Conservation (phyloP, 2,888 invertebrate species). For the Argyra leucocephala region DNA sequence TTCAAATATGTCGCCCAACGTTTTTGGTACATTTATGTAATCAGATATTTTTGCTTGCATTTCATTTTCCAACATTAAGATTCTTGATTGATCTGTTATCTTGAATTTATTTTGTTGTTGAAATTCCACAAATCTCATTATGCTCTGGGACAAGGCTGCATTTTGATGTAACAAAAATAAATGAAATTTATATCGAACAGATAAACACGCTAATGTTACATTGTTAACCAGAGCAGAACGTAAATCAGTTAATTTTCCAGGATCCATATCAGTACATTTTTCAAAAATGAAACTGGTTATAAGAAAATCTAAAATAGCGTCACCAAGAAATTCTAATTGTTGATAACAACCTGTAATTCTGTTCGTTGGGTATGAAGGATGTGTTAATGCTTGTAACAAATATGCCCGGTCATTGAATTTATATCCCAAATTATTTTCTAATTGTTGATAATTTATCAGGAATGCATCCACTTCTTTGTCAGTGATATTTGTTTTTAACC, state of each 20-base stretch:
- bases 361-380: conserved; percentile 78
- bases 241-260: conserved; percentile 85
- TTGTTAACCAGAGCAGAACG: conserved; percentile 95
- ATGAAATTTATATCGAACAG: conserved; percentile 77
- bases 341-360: conserved; percentile 80
- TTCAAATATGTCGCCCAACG: conserved; percentile 89
- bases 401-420: conserved; percentile 70
- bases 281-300: conserved; percentile 83
- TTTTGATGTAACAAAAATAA: conserved; percentile 55
- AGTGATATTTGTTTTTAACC: conserved; percentile 37
- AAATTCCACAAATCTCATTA: conserved; percentile 41
- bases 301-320: conserved; percentile 82
- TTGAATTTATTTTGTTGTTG: conserved; percentile 35
- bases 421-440: conserved; percentile 61
- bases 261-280: conserved; percentile 55
- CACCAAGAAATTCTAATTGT: conserved; percentile 83
- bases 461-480: conserved; percentile 45
- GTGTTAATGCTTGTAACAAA: conserved; percentile 84
- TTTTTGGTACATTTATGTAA: conserved; percentile 79
- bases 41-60: conserved; percentile 45
- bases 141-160: conserved; percentile 42
- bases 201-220: conserved; percentile 81
- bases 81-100: conserved; percentile 37
- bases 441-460: conserved; percentile 41
- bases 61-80: conserved; percentile 35